A percentile compares a stretch with the other conserved stretches of the same genome.
These are phyloP conservation scores for Drosophila triauraria DNA, from an alignment of 1,140 invertebrate species.

Conservation along the genomic window DNA sequence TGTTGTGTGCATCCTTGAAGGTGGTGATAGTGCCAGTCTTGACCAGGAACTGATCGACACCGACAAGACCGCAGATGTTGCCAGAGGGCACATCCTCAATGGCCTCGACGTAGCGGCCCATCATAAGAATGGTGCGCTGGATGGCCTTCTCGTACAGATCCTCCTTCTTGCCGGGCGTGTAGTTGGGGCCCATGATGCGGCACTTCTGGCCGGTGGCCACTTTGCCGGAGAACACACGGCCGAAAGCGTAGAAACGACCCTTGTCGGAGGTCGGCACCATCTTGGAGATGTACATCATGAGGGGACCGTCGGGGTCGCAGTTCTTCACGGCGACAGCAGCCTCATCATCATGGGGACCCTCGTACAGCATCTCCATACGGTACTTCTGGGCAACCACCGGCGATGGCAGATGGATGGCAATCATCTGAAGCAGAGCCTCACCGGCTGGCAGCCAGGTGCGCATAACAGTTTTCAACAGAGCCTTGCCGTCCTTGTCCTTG, in stretches of 20 bases:
- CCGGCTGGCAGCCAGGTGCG: slow-evolving; percentile 99
- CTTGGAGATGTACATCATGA: slow-evolving; percentile 99
- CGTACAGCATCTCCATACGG: slow-evolving; percentile 99
- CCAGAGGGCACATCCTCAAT: slow-evolving; percentile 99
- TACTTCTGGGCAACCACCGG: slow-evolving; percentile 99
- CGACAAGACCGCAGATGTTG: slow-evolving; percentile 99
- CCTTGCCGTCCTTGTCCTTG: slow-evolving; percentile 97
- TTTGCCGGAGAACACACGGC: slow-evolving; percentile 99
- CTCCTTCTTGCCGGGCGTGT: slow-evolving; percentile 98
- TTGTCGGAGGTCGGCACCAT: slow-evolving; percentile 99
- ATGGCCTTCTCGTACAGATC: slow-evolving; percentile 99
- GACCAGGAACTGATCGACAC: slow-evolving; percentile 99
- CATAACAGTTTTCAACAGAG: slow-evolving; percentile 98
- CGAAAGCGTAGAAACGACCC: slow-evolving; percentile 99
- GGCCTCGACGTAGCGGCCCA: slow-evolving; percentile 99
- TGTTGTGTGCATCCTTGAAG: slow-evolving; percentile 99
- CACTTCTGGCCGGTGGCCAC: slow-evolving; percentile 97
- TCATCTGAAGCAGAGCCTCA: slow-evolving; percentile 99
- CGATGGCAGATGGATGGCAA: slow-evolving; percentile 99
- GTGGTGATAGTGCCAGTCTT: slow-evolving; percentile 99
- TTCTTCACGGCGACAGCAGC: slow-evolving; percentile 96
- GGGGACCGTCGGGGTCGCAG: slow-evolving; percentile 97
- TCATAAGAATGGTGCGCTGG: slow-evolving; percentile 99
- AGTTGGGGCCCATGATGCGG: slow-evolving; percentile 99
- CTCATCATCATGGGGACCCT: slow-evolving; percentile 98